Evolutionary conservation across 2,888 invertebrate genomes (phyloP).

Genomic region (Drosophila planitibia): DNA sequence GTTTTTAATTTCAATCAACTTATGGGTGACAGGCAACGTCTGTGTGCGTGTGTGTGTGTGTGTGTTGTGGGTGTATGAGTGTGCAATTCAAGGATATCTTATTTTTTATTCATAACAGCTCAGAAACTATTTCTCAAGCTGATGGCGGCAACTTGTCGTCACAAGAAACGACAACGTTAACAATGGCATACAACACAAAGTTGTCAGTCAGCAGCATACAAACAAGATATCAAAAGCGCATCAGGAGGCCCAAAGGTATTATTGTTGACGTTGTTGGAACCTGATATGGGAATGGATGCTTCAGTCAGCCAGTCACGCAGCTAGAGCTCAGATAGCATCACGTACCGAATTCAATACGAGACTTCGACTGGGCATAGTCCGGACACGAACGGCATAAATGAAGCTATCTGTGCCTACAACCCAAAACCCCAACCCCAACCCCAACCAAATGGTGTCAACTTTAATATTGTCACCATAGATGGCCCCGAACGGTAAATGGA

Average conservation of each 20-base stretch:
- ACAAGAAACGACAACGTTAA: neutral
- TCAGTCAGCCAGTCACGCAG: constrained; percentile 56
- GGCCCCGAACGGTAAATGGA: neutral
- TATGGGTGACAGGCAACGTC: constrained; percentile 20
- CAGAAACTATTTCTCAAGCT: constrained; percentile 71
- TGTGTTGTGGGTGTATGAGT: constrained; percentile 7
- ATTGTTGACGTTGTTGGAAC: constrained; percentile 21
- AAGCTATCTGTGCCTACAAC: constrained; percentile 32
- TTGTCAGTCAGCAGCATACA: constrained; percentile 40
- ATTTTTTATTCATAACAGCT: constrained; percentile 16
- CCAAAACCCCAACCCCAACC: constrained; percentile 11
- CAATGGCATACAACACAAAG: constrained; percentile 35
- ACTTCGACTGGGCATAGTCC: constrained; percentile 27
- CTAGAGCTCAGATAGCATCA: constrained; percentile 57
- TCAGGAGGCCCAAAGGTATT: constrained; percentile 47
- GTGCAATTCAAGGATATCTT: constrained; percentile 40
- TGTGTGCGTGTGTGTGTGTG: neutral
- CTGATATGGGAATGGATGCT: constrained; percentile 19
- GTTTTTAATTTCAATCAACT: constrained; percentile 65
- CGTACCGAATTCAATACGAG: constrained; percentile 56
- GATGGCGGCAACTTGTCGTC: constrained; percentile 57
- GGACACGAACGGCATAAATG: constrained; percentile 50
- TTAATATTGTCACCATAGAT: constrained; percentile 37
- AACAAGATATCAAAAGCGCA: constrained; percentile 79
- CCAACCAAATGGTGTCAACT: constrained; percentile 33